Evolutionary conservation across 2,888 invertebrate species (phyloP).

Genomic region (Empis livida): DNA sequence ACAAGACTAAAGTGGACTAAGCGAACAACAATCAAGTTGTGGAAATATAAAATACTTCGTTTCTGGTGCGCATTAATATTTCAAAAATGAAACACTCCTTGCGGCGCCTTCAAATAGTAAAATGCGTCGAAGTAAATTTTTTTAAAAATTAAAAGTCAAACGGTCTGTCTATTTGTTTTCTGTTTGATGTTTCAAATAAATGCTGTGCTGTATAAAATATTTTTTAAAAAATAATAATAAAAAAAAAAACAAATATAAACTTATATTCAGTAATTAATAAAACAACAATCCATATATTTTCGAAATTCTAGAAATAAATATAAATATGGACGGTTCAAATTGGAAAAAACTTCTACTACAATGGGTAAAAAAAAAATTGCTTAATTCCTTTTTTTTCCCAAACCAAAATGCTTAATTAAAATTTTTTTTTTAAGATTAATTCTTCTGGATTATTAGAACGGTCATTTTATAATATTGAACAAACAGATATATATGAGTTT

Average conservation of each 20-base stretch:
- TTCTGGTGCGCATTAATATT: too few species aligned
- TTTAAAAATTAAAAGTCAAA: too few species aligned
- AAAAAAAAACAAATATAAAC: background rate
- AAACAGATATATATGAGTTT: conserved; percentile 27
- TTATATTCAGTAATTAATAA: background rate
- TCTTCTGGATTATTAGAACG: conserved; percentile 21
- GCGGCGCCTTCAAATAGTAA: too few species aligned
- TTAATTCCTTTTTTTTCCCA: background rate
- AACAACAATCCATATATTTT: background rate
- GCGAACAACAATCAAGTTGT: too few species aligned
- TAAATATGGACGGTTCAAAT: background rate
- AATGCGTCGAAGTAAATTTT: too few species aligned
- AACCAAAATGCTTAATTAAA: background rate
- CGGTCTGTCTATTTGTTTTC: too few species aligned
- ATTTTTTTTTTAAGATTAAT: conserved; percentile 16
- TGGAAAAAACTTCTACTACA: background rate
- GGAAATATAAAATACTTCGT: too few species aligned
- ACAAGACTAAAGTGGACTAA: too few species aligned
- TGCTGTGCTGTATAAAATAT: too few species aligned
- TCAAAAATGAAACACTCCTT: too few species aligned
- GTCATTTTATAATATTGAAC: conserved; percentile 22
- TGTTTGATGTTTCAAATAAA: too few species aligned
- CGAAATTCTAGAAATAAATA: too few species aligned
- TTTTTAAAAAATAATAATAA: background rate
- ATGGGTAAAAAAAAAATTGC: background rate